Evolutionary conservation across 2,113 vertebrate genomes (phyloP).

Genomic region (Pygoscelis antarcticus): DNA sequence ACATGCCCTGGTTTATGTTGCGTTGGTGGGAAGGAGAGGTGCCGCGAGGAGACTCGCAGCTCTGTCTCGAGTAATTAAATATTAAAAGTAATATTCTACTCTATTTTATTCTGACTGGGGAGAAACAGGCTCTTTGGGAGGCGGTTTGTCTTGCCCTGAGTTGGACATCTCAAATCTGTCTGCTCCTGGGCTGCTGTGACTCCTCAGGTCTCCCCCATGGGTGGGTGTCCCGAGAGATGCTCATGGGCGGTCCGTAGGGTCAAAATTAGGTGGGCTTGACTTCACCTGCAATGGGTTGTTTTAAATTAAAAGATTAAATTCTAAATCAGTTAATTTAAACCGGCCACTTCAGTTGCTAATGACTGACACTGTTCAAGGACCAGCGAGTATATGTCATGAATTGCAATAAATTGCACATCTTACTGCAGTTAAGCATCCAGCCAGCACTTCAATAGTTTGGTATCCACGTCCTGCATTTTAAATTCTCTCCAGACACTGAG

Average conservation of each 20-base stretch:
- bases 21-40: neutral
- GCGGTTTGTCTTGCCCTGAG: neutral
- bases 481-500: neutral
- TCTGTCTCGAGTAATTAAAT: neutral
- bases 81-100: neutral
- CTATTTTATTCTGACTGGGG: neutral
- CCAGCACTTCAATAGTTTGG: neutral
- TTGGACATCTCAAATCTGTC: neutral
- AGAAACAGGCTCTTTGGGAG: neutral
- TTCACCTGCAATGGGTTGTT: neutral
- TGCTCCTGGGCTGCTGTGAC: neutral
- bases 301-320: neutral
- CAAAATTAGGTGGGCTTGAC: neutral
- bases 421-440: accelerated
- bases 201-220: neutral
- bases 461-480: neutral
- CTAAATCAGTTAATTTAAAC: neutral
- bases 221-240: too few species aligned
- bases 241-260: accelerated
- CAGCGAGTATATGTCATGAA: accelerated
- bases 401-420: neutral
- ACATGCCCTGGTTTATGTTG: neutral
- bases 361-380: too few species aligned
- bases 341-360: neutral
- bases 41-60: neutral